phyloP scores from a whole-genome alignment of 2,113 vertebrate genomes.

The Columba janthina region DNA sequence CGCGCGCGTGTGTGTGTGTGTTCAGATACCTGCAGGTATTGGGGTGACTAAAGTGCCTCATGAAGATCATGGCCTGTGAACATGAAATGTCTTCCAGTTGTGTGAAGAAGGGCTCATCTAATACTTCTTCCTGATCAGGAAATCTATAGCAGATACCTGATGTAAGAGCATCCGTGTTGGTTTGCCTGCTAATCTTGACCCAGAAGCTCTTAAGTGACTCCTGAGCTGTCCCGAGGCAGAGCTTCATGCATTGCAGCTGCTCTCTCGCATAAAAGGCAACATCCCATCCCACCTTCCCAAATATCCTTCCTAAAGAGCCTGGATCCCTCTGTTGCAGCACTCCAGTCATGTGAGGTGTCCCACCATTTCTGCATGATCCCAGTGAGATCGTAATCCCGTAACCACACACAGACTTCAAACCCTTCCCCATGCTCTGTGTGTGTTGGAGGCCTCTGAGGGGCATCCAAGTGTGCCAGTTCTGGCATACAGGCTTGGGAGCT shows the following conservation, averaged over 20 bases:
- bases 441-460: background rate
- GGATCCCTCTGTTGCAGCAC: background rate
- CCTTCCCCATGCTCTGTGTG: accelerated
- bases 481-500: background rate
- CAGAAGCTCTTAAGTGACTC: background rate
- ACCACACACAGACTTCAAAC: background rate
- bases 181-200: background rate
- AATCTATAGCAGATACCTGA: background rate
- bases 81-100: background rate
- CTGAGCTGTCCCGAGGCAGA: background rate
- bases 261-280: background rate
- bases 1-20: too few species aligned
- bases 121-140: background rate
- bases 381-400: background rate
- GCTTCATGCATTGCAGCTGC: background rate
- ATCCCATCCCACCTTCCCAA: background rate
- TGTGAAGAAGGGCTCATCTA: background rate
- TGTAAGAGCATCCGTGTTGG: background rate
- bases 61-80: background rate
- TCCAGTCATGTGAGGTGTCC: background rate
- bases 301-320: background rate
- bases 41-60: background rate
- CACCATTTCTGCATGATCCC: background rate
- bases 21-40: background rate
- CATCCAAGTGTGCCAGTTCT: background rate